Conservation (phyloP, 2,888 invertebrate species). For the Microctonus aethiopoides region DNA sequence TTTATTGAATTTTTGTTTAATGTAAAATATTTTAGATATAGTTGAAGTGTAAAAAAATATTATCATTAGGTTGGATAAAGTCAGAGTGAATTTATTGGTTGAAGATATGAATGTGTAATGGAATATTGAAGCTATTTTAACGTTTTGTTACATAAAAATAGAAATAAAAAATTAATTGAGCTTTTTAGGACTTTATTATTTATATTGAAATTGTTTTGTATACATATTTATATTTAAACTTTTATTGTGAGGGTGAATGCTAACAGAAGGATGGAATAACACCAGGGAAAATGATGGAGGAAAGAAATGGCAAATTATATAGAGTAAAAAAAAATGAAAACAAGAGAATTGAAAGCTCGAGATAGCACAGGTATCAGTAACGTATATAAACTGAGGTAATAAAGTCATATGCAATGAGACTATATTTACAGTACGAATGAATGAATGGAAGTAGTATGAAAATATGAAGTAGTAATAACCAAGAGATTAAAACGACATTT, state of each 20-base stretch:
- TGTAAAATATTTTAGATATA: too few relatives aligned
- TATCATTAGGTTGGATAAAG: too few relatives aligned
- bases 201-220: slow-evolving; percentile 47
- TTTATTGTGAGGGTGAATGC: too few relatives aligned
- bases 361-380: not conserved
- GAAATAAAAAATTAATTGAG: too few relatives aligned
- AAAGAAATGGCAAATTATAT: slow-evolving; percentile 26
- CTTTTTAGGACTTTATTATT: too few relatives aligned
- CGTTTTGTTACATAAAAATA: too few relatives aligned
- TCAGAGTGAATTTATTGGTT: too few relatives aligned
- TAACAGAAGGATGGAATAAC: slow-evolving; percentile 7
- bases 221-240: too few relatives aligned
- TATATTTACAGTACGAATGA: slow-evolving; percentile 32
- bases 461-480: slow-evolving; percentile 62
- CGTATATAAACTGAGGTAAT: not conserved
- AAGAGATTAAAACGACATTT: slow-evolving; percentile 61
- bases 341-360: slow-evolving; percentile 4
- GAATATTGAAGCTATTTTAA: too few relatives aligned
- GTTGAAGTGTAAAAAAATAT: too few relatives aligned
- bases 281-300: slow-evolving; percentile 4
- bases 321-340: slow-evolving; percentile 22
- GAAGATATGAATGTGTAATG: not conserved
- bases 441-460: slow-evolving; percentile 37
- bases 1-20: too few relatives aligned
- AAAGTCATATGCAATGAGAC: not conserved